Base-by-base conservation (phyloP, 2,797 vertebrate genomes). In the Varecia variegata region DNA sequence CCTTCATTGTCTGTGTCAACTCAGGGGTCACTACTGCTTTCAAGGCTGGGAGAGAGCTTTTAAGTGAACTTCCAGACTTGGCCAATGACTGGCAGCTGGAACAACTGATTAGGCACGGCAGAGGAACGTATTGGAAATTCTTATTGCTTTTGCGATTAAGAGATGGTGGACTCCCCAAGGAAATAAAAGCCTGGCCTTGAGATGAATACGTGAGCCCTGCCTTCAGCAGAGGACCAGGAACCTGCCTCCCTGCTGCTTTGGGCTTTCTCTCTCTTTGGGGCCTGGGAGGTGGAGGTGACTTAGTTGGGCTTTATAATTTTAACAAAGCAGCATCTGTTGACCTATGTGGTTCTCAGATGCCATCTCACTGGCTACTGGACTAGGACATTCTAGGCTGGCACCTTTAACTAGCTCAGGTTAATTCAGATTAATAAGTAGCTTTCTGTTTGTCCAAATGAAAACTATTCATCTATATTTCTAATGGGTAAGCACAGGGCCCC, bases 81-180 rank as follows among this genome's bases (percentile, higher is more conserved):
- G 81, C 38, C 84, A 95, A 68, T 97, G 97, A 98, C 50, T 97
- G 98, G 90, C 97, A 98, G 91, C 95, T 96, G 91, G 89, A 97
- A 96, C 94, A 98, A 98, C 94, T 97, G 97, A 98, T 98, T 98
- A 96, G 96, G 82, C 94, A 97, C n/a, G 88, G 97, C 87, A 84
- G 88, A 96, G 95, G 89, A 96, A 97, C 88, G 93, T 82, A 97
- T 56, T 97, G 94, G 96, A 97, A 97, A 98, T 91, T 96, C 93
- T 97, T 97, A 97, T 94, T 98, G 92, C 97, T 98, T 98, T 95
- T 97, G 93, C 96, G 95, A 98, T 97, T 97, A 98, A 98, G 96
- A 98, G 96, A 91, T 92, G 97, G 88, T 90, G 27, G 95, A 95
- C 97, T 96, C 95, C 96, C 60, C 76, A 73, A 97, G 94, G 80